Evolutionary conservation across 1,140 invertebrate genomes (phyloP).

Genomic region (Belonocnema kinseyi): DNA sequence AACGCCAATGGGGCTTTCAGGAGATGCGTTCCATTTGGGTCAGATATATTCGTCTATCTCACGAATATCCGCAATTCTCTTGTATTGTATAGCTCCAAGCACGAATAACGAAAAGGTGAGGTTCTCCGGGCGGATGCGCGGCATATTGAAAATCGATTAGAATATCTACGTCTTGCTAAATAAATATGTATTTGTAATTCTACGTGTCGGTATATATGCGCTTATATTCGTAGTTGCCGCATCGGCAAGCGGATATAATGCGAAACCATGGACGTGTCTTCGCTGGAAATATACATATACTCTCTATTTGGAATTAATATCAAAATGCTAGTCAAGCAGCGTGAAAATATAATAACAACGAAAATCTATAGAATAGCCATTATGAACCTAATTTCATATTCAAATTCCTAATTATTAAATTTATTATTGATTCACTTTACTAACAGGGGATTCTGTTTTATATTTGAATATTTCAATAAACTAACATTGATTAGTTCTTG

Average conservation of each 20-base stretch:
- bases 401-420: not conserved
- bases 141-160: conserved; percentile 58
- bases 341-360: not conserved
- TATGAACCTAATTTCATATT: not conserved
- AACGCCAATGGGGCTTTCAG: not conserved
- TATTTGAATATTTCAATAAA: too few species aligned
- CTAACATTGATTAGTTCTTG: too few species aligned
- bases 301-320: conserved; percentile 10
- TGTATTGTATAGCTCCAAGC: not conserved
- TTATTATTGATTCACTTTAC: not conserved
- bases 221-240: conserved; percentile 5
- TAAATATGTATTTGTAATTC: conserved; percentile 49
- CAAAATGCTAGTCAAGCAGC: not conserved
- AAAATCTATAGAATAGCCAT: not conserved
- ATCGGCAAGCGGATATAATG: conserved; percentile 15
- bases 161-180: conserved; percentile 48
- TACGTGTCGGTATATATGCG: conserved; percentile 12
- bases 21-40: conserved; percentile 6
- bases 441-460: not conserved
- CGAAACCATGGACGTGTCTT: conserved; percentile 9
- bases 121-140: conserved; percentile 18
- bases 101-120: conserved; percentile 18
- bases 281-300: conserved; percentile 7
- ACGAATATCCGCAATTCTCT: conserved; percentile 10
- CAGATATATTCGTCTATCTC: not conserved